Evolutionary conservation across 37 sponge, comb jelly and placozoan species (phyloP), one percentile per base, ranked within the genome.

Genomic region (Geodia barretti): DNA sequence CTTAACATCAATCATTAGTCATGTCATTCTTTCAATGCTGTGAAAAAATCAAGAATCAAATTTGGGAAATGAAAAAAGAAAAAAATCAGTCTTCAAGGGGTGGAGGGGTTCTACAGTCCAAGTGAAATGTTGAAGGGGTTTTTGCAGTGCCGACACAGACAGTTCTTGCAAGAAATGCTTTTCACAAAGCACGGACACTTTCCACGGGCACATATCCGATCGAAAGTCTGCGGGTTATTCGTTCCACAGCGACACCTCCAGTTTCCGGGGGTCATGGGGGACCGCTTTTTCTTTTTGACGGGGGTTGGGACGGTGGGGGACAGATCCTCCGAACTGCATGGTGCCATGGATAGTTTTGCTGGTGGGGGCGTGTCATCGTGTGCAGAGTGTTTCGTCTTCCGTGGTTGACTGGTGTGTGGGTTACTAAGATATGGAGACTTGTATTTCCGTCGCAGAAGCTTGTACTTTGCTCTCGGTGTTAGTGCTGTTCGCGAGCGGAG

Each of bases 211-310:
- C 88, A 88, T 0, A 88, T 81, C 72, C 74, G 75, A n/a, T 88
- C 76, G 2, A 72, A 69, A 40, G 75, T 75, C 72, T 75, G 65
- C 19, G 69, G 71, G 39, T 76, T 75, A 40, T 88, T 88, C 0
- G 88, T 88, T 0, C 88, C 88, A 70, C 88, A 88, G 32, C 88
- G 60, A 77, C 88, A 88, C 26, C 77, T 39, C 74, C 74, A 84
- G 3, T 65, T 60, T 11, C 59, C 54, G 54, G 54, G 54, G 54
- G 54, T 47, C 54, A 47, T 47, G 11, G 54, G 54, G 54, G 54
- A 47, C 54, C 54, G 54, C 54, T 47, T 47, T 47, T 47, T 47
- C 54, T 47, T 47, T 47, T 47, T 47, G 7, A 47, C 54, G 11
- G 54, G 54, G 54, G 54, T 47, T 14, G n/a, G n/a, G n/a, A n/a